Evolutionary conservation across 2,888 invertebrate genomes (phyloP), one percentile per base, ranked within the genome.

Genomic region (Hypselothyrea guttata): DNA sequence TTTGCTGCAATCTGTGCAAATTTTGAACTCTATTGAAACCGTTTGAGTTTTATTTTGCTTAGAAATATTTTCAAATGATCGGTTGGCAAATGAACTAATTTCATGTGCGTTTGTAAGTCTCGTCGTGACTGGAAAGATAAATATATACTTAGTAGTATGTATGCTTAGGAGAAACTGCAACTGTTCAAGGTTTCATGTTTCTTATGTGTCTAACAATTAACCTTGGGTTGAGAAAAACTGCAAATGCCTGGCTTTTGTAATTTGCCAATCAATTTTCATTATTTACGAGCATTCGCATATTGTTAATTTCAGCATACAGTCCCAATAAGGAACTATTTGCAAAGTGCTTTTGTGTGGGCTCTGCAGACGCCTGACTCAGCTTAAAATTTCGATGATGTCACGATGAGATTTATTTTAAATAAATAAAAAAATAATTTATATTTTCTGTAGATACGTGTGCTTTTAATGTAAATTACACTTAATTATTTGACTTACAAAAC

Each of bases 381-480:
- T 44, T 33, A 8, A 31, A 40, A 51, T 42, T 15, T 40, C 34
- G 72, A 71, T 68, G 68, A 68, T 38, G 47, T 68, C 68, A 68
- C 38, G 27, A 4, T 3, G 34, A 27, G 34, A 7, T 1, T 30
- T 30, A 27, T 9, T 11, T 27, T 7, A 7, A 30, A 11, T 40
- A 40, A 11, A 8, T 11, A 38, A 18, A 7, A 5, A 27, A 11
- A 3, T 7, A 12, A 30, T 27, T 7, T 7, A 8, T 13, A n/a
- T 46, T 46, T 7, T 33, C 18, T 11, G 18, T 12, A 7, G 2
- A 15, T 1, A 13, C 18, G n/a, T n/a, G n/a, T n/a, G n/a, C n/a
- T n/a, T 22, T 22, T 22, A 22, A 22, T 4, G 22, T 2, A 2
- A 22, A 22, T 22, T 22, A 46, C 31, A 44, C n/a, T 15, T 4